Evolutionary conservation across 2,797 vertebrate species (phyloP).

Genomic region (Anguilla marmorata): DNA sequence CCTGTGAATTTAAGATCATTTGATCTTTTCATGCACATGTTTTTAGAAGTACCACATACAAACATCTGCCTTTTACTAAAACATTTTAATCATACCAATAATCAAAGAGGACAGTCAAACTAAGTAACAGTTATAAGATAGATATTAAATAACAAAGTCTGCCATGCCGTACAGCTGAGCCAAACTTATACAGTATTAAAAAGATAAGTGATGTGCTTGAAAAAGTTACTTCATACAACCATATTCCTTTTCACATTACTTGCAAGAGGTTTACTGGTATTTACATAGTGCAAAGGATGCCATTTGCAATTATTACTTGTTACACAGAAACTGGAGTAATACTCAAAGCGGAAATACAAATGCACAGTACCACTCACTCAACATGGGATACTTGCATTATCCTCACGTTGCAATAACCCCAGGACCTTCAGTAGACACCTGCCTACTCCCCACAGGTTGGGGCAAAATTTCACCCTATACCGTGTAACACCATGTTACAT

Average conservation of each 20-base stretch:
- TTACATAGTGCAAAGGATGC: conserved; percentile 96
- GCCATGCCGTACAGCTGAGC: conserved; percentile 64
- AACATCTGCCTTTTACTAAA: conserved; percentile 56
- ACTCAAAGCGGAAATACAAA: conserved; percentile 50
- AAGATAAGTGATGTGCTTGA: conserved; percentile 68
- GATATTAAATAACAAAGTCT: conserved; percentile 57
- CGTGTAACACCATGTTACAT: background rate
- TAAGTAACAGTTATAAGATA: conserved; percentile 64
- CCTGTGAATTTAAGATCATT: background rate
- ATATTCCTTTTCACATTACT: conserved; percentile 75
- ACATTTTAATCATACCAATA: conserved; percentile 78
- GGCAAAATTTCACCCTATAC: background rate
- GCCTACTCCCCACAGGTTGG: background rate
- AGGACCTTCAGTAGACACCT: too few species aligned
- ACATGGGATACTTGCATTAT: conserved; percentile 57
- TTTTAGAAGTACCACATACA: background rate
- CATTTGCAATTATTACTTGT: conserved; percentile 75
- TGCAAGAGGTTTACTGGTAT: conserved; percentile 85
- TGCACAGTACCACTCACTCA: conserved; percentile 59
- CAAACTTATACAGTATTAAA: conserved; percentile 69
- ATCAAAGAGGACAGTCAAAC: conserved; percentile 67
- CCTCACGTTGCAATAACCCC: conserved; percentile 1
- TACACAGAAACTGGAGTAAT: conserved; percentile 59
- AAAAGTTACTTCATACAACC: conserved; percentile 69
- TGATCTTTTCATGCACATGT: background rate